phyloP scores from a whole-genome alignment of 92 coral and sea anemone genomes.

The Montipora capitata region DNA sequence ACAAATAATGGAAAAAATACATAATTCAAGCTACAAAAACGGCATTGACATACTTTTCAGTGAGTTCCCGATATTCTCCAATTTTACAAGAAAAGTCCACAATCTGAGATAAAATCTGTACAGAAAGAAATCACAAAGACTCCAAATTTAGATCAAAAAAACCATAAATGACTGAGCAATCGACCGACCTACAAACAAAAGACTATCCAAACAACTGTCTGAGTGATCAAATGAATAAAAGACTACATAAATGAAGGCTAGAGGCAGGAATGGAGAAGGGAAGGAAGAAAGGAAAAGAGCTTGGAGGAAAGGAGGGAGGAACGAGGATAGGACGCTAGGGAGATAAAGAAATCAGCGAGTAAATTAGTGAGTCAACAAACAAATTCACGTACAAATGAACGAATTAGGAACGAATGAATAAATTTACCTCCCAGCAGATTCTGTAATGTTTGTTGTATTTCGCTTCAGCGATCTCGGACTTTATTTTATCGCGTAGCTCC shows the following conservation, averaged over 20 bases:
- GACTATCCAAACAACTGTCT: too few relatives aligned
- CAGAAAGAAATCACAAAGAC: background rate
- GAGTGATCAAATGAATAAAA: too few relatives aligned
- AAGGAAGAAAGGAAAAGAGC: too few relatives aligned
- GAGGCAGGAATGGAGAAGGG: too few relatives aligned
- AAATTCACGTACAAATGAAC: too few relatives aligned
- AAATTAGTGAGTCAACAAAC: too few relatives aligned
- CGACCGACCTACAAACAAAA: background rate
- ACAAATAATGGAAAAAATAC: too few relatives aligned
- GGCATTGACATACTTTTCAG: constrained; percentile 85
- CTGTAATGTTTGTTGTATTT: constrained; percentile 93
- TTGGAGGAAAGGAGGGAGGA: too few relatives aligned
- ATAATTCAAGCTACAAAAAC: background rate
- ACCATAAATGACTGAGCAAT: background rate
- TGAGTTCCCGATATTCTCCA: constrained; percentile 97
- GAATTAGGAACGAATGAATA: background rate
- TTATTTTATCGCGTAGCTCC: constrained; percentile 83
- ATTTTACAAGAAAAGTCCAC: constrained; percentile 95
- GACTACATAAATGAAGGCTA: too few relatives aligned
- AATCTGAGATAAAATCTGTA: constrained; percentile 90
- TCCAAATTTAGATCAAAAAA: background rate
- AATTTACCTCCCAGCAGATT: constrained; percentile 86
- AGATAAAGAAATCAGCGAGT: too few relatives aligned
- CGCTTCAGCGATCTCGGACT: constrained; percentile 84
- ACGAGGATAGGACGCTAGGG: too few relatives aligned